A percentile compares a stretch with the other conserved stretches of the same genome.
These are phyloP conservation scores for Teleopsis dalmanni DNA, from an alignment of 1,140 invertebrate species.

Conservation along the genomic window DNA sequence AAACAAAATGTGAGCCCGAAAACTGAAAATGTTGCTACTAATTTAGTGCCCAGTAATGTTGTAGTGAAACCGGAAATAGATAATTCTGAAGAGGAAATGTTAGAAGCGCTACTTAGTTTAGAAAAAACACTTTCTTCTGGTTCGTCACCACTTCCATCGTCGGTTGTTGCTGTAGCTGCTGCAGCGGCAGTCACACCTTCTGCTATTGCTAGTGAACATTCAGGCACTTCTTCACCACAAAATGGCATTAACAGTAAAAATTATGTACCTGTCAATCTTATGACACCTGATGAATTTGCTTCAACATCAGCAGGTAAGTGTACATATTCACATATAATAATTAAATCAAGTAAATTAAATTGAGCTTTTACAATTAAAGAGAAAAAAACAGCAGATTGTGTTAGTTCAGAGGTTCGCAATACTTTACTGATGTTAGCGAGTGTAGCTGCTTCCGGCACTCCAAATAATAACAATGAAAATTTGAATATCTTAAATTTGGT, in stretches of 20 bases:
- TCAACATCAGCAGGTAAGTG: constrained; percentile 55
- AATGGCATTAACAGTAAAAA: constrained; percentile 6
- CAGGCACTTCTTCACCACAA: constrained; percentile 29
- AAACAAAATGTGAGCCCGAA: no score
- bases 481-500: constrained; percentile 34
- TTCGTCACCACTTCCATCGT: constrained; percentile 19
- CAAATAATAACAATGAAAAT: constrained; percentile 19
- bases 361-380: constrained; percentile 5
- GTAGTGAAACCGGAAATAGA: no score
- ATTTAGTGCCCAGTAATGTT: no score
- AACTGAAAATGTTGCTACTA: no score
- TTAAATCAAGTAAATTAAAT: background rate
- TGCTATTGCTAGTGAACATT: constrained; percentile 21
- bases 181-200: constrained; percentile 26
- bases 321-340: constrained; percentile 4
- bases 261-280: constrained; percentile 52
- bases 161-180: constrained; percentile 30
- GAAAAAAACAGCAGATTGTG: constrained; percentile 19
- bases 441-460: constrained; percentile 21
- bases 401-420: constrained; percentile 36
- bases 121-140: background rate
- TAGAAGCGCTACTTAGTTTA: constrained; percentile 8
- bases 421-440: constrained; percentile 40
- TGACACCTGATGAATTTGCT: constrained; percentile 85
- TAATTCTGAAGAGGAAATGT: background rate